Conservation (phyloP, 2,888 invertebrate genomes). For the Scelioninae gen. 1 region DNA sequence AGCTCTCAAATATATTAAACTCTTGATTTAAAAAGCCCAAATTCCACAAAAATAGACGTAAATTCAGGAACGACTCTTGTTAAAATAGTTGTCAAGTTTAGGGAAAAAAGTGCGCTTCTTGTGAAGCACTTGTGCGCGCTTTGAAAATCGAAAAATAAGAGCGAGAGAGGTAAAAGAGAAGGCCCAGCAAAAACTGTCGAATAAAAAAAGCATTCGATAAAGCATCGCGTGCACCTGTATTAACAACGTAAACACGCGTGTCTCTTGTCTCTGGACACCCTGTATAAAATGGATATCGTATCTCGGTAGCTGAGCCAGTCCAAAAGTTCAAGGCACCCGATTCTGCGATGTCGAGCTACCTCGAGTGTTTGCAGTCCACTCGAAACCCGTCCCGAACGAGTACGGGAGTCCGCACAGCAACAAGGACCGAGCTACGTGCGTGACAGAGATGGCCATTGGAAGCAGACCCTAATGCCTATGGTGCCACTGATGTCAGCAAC, state of each 20-base stretch:
- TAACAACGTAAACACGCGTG: slow-evolving; percentile 57
- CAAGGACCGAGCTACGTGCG: too few relatives aligned
- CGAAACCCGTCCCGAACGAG: too few relatives aligned
- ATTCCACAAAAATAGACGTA: not conserved
- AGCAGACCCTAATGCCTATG: too few relatives aligned
- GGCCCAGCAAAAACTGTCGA: slow-evolving; percentile 2
- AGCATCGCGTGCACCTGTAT: slow-evolving; percentile 54
- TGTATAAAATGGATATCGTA: too few relatives aligned
- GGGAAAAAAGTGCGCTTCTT: slow-evolving; percentile 2
- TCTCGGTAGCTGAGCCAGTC: too few relatives aligned
- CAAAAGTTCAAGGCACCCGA: too few relatives aligned
- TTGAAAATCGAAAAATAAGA: slow-evolving; percentile 15
- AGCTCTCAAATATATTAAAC: not conserved
- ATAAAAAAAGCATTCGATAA: slow-evolving; percentile 38
- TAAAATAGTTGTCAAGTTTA: slow-evolving; percentile 4
- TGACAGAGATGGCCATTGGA: too few relatives aligned
- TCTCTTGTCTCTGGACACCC: too few relatives aligned
- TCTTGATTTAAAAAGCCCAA: not conserved
- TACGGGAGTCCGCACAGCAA: too few relatives aligned
- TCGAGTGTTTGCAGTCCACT: too few relatives aligned
- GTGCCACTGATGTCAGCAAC: too few relatives aligned
- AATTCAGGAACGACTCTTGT: slow-evolving; percentile 5
- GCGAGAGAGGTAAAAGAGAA: not conserved
- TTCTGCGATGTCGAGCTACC: too few relatives aligned
- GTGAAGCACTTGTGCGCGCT: slow-evolving; percentile 6